phyloP scores from a whole-genome alignment of 37 sponge, comb jelly and placozoan species.

The Geodia barretti region DNA sequence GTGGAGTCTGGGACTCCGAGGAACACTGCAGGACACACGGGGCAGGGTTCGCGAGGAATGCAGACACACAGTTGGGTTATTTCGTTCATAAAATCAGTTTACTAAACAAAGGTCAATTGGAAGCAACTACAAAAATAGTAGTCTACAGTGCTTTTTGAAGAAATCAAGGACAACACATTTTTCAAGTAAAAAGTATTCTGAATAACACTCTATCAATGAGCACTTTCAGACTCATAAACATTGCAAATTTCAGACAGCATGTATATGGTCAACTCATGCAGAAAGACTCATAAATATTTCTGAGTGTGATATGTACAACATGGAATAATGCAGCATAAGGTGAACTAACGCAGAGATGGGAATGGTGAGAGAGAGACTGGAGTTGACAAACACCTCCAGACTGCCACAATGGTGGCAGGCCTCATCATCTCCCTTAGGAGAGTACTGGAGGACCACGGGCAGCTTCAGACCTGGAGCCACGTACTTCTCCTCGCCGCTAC shows the following conservation, averaged over 20 bases:
- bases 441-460: constrained; percentile 39
- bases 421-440: not conserved
- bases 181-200: too few species aligned
- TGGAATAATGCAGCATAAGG: not conserved
- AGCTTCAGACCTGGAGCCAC: constrained; percentile 48
- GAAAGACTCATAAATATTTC: not conserved
- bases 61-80: too few species aligned
- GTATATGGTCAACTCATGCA: not conserved
- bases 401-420: constrained; percentile 10
- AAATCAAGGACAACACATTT: too few species aligned
- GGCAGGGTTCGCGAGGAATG: too few species aligned
- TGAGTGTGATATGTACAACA: not conserved
- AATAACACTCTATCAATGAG: too few species aligned
- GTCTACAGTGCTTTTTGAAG: too few species aligned
- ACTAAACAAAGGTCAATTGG: too few species aligned
- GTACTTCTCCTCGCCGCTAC: constrained; percentile 11
- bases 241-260: not conserved
- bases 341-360: constrained; percentile 59
- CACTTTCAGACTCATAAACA: too few species aligned
- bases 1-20: constrained; percentile 38
- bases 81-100: too few species aligned
- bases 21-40: constrained; percentile 21
- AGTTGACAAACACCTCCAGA: constrained; percentile 47
- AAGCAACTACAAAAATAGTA: too few species aligned
- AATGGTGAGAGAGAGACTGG: constrained; percentile 4